Evolutionary conservation across 2,888 invertebrate genomes (phyloP), one percentile per base, ranked within the genome.

Genomic region (Tillus elongatus): DNA sequence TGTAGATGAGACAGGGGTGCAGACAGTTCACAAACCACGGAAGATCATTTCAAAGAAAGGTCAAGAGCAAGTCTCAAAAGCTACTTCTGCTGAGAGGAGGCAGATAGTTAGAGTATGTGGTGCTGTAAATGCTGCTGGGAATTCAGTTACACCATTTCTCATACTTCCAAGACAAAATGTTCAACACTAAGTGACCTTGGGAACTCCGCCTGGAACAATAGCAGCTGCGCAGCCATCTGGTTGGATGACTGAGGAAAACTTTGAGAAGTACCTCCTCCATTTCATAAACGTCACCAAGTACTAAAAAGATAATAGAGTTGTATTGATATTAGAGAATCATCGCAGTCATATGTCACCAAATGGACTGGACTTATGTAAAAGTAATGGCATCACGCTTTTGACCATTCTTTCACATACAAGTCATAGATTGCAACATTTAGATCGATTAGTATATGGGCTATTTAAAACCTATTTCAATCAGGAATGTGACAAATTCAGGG

Each of bases 191-290:
- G 36, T 42, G 42, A 42, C 26, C 31, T 34, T n/a, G n/a, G 39
- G 45, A 36, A 36, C 42, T 37, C 38, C 46, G 36, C 37, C 44
- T 40, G 44, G 40, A 16, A 44, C 42, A 40, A 35, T 32, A 36
- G 40, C 38, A 39, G 42, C 36, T 3, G 10, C 8, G 3, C 33
- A 15, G 14, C 11, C n/a, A 16, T 11, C 11, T n/a, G 14, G 15
- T 33, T 33, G 33, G 14, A 33, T 33, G 33, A 33, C 33, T 13
- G 10, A 2, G 14, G 33, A 33, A 3, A 33, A 33, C 15, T 33
- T 33, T n/a, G 33, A 14, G 16, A 33, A 33, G 13, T 33, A 15
- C 16, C 10, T 33, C n/a, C 4, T 15, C 4, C 33, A 33, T 13
- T 33, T 33, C 16, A 15, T 33, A 16, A 15, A n/a, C n/a, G n/a